Evolutionary conservation across 2,888 invertebrate species (phyloP), one percentile per base, ranked within the genome.

Genomic region (Marronus borbonicus): DNA sequence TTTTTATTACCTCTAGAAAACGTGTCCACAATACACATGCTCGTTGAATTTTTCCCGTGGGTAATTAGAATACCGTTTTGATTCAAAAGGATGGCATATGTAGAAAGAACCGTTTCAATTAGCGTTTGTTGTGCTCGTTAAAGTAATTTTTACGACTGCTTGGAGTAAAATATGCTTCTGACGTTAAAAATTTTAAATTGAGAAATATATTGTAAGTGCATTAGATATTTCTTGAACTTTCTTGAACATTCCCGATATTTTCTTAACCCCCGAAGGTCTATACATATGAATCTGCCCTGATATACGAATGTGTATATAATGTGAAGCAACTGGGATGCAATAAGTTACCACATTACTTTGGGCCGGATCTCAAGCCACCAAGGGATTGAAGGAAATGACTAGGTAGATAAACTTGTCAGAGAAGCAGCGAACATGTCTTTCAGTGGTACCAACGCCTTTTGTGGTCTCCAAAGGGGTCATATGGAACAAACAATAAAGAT

Each of bases 1-100:
- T 69, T 69, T 69, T 69, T 69, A 69, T 69, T 69, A 28, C 28
- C 28, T 69, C 49, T 28, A 69, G 52, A 50, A 69, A 69, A 69
- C 68, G 68, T 69, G 68, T 28, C 31, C 68, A 52, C 49, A 69
- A 69, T 69, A 69, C 36, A 64, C 31, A 64, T 64, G 28, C 31
- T 52, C 52, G 17, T 52, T 36, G 52, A 52, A 8, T 52, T 52
- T 52, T 52, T 52, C 17, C 52, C 52, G 52, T 17, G 17, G n/a
- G 52, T 7, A 52, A 52, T 52, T 52, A 17, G 52, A 17, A 52
- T 3, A 52, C 52, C 52, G 17, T 52, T 52, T 14, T n/a, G 17
- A 17, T 52, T 17, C 17, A 3, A 52, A 7, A 52, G 52, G 7
- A 52, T n/a, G 44, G 44, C 44, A 2, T 52, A 52, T 52, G 17